These are phyloP conservation scores for Lerema accius DNA, from an alignment of 1,140 invertebrate genomes.

Conservation along the genomic window DNA sequence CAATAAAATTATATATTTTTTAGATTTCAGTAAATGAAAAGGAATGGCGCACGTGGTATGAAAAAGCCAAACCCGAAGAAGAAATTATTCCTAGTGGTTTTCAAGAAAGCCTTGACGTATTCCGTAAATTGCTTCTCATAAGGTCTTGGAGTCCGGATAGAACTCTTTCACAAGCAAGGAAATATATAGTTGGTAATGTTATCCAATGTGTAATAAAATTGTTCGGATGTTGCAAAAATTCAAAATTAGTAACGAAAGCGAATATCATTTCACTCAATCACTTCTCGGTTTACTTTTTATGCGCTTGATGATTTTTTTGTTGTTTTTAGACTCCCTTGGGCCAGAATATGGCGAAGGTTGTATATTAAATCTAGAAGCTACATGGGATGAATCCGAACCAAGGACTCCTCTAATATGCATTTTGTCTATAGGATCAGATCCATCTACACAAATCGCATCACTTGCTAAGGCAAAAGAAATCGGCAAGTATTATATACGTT, in stretches of 20 bases:
- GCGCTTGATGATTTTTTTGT: too few relatives aligned
- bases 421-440: constrained; percentile 97
- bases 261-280: too few relatives aligned
- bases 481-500: constrained; percentile 85
- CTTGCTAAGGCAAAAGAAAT: constrained; percentile 94
- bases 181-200: constrained; percentile 92
- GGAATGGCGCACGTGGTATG: constrained; percentile 97
- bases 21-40: constrained; percentile 93
- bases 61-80: constrained; percentile 96
- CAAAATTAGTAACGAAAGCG: too few relatives aligned
- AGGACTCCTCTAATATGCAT: constrained; percentile 96
- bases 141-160: constrained; percentile 97
- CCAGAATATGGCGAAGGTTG: constrained; percentile 95
- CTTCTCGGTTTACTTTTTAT: too few relatives aligned
- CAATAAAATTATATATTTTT: constrained; percentile 12
- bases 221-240: too few relatives aligned
- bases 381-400: constrained; percentile 94
- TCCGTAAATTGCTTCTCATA: constrained; percentile 94
- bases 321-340: constrained; percentile 92
- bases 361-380: constrained; percentile 95
- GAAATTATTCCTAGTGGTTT: constrained; percentile 96
- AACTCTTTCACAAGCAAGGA: constrained; percentile 95
- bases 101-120: constrained; percentile 93
- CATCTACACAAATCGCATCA: constrained; percentile 94
- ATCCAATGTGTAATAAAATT: not conserved